These are phyloP conservation scores for Malurus alboscapulatus DNA, from an alignment of 2,113 vertebrate species.

Conservation along the genomic window DNA sequence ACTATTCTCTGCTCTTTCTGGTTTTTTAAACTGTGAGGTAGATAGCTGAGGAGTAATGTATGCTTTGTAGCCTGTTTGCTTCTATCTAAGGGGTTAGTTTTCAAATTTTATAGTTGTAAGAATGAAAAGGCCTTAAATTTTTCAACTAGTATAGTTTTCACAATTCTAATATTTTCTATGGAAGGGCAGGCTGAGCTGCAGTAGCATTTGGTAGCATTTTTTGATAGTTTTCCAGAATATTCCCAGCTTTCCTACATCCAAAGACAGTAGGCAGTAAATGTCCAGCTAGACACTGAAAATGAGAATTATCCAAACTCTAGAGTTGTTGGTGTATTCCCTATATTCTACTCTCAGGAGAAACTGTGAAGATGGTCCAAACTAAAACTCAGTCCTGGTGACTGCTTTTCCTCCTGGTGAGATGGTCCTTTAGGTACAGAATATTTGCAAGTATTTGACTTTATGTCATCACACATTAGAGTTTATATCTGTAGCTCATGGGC, in stretches of 20 bases:
- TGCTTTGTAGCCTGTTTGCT: constrained; percentile 1
- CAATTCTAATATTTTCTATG: neutral
- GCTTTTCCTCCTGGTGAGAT: neutral
- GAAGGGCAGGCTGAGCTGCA: neutral
- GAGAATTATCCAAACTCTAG: neutral
- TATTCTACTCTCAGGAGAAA: neutral
- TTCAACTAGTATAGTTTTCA: constrained; percentile 2
- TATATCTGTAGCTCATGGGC: neutral
- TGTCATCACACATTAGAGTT: neutral
- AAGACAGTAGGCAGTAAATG: neutral
- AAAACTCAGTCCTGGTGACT: neutral
- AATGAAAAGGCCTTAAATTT: constrained; percentile 42
- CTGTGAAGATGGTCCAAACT: neutral
- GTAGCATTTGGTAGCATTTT: neutral
- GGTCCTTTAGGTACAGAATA: neutral
- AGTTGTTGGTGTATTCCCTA: neutral
- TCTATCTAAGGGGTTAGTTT: neutral
- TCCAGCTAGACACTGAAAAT: neutral
- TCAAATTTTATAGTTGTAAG: constrained; percentile 16
- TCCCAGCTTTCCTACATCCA: neutral
- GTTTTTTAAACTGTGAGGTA: neutral
- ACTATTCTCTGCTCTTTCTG: neutral
- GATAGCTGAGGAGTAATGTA: neutral
- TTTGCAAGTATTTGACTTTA: neutral
- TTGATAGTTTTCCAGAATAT: neutral